Conservation (phyloP, 2,888 invertebrate genomes). For the Epsilonema sp. region DNA sequence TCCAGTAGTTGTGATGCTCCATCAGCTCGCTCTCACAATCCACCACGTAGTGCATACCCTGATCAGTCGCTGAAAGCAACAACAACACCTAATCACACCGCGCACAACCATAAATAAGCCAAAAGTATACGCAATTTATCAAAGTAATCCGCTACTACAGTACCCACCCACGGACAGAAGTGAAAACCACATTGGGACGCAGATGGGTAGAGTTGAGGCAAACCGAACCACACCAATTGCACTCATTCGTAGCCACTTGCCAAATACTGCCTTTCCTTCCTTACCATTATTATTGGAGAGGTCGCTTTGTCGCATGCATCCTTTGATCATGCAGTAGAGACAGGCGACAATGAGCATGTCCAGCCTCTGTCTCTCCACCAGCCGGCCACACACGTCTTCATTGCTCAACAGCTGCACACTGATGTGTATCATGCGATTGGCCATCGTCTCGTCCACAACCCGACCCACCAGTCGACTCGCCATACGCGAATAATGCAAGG, state of each 20-base stretch:
- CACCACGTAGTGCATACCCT: constrained; percentile 62
- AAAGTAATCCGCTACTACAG: too few relatives aligned
- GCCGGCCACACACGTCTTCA: constrained; percentile 64
- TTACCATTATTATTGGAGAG: too few relatives aligned
- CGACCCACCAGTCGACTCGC: constrained; percentile 49
- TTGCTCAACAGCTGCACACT: constrained; percentile 87
- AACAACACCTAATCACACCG: too few relatives aligned
- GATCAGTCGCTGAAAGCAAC: constrained; percentile 12
- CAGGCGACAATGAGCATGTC: constrained; percentile 80
- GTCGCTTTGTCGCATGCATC: too few relatives aligned
- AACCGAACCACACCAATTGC: too few relatives aligned
- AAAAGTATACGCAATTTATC: too few relatives aligned
- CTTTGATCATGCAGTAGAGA: constrained; percentile 78
- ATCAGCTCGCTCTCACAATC: constrained; percentile 75
- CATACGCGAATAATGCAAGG: constrained; percentile 83
- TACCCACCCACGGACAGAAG: too few relatives aligned
- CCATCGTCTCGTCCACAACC: constrained; percentile 66
- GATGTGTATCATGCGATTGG: constrained; percentile 89
- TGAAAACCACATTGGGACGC: too few relatives aligned
- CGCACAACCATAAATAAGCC: too few relatives aligned
- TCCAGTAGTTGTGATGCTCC: constrained; percentile 98
- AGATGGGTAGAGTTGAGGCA: too few relatives aligned
- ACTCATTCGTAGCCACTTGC: too few relatives aligned
- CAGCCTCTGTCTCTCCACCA: constrained; percentile 70
- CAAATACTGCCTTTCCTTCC: too few relatives aligned